A percentile compares a stretch with the other conserved stretches of the same genome.
Evolutionary conservation across 1,140 invertebrate genomes (phyloP).

Genomic region (Stegodyphus dumicola): DNA sequence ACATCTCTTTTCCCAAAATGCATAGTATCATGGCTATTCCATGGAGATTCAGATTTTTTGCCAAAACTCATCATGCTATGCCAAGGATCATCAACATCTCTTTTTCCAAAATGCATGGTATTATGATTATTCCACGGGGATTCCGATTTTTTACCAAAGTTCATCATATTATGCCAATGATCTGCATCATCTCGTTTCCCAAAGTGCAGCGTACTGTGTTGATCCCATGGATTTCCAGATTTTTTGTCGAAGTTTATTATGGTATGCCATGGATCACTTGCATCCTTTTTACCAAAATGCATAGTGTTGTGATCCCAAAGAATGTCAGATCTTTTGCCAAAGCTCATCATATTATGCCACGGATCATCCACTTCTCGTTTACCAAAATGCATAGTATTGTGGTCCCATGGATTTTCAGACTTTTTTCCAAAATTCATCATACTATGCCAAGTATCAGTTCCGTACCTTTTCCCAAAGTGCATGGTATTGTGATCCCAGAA

Average conservation of each 20-base stretch:
- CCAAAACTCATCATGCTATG: constrained; percentile 44
- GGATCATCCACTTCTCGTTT: not conserved
- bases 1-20: constrained; percentile 40
- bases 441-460: constrained; percentile 10
- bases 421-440: constrained; percentile 32
- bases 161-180: constrained; percentile 1
- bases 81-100: constrained; percentile 8
- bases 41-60: not conserved
- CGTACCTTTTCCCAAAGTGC: not conserved
- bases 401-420: not conserved
- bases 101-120: constrained; percentile 19
- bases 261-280: not conserved
- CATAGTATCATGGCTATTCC: not conserved
- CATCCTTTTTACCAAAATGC: not conserved
- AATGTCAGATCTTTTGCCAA: constrained; percentile 23
- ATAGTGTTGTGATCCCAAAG: constrained; percentile 31
- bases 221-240: constrained; percentile 7
- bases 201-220: constrained; percentile 9
- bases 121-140: constrained; percentile 5
- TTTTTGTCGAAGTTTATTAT: constrained; percentile 7
- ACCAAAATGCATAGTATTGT: constrained; percentile 1
- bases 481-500: not conserved
- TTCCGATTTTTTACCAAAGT: constrained; percentile 7
- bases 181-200: not conserved
- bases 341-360: constrained; percentile 29